Evolutionary conservation across 2,888 invertebrate genomes (phyloP), one percentile per base, ranked within the genome.

Genomic region (Rhingia rostrata): DNA sequence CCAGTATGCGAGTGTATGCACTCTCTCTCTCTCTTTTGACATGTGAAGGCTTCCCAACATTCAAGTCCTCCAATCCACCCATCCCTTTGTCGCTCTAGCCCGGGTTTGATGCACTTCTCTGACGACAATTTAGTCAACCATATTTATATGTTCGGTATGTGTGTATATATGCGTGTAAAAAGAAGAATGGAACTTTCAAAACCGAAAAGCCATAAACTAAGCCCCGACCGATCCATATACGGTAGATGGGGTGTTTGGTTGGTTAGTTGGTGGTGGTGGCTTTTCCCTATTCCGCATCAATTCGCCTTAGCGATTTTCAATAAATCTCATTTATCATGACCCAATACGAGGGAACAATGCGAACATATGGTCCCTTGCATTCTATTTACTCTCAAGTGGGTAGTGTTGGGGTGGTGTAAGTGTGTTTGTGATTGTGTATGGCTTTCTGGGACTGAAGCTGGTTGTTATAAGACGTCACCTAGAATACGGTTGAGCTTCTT

Each of bases 251-350:
- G 37, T n/a, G 4, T n/a, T 10, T 32, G 22, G 0, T 37, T 4
- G 45, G 4, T 4, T 7, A 4, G 47, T 3, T 7, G 12, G 33
- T 5, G 43, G 4, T 41, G 39, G 7, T 47, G 63, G 73, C 67
- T 75, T 74, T 81, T 22, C 30, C 53, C 54, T 63, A 81, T 77
- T 77, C 73, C 54, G 67, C 83, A 83, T 86, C 86, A 86, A 86
- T 86, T 86, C 86, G 86, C 86, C 75, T 79, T 75, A 83, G 82
- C 86, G 83, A 86, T 86, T 86, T 86, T 86, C 86, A 86, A 86
- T 86, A 86, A 86, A 86, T 80, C 80, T 86, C 86, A 86, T 86
- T 86, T 86, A 86, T 86, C 86, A 86, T 83, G 77, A 80, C 77
- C 83, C 80, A 86, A 80, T 86, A 83, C 84, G 84, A 64, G 41